phyloP scores from a whole-genome alignment of 1,140 invertebrate genomes.

The Drosophila varians region DNA sequence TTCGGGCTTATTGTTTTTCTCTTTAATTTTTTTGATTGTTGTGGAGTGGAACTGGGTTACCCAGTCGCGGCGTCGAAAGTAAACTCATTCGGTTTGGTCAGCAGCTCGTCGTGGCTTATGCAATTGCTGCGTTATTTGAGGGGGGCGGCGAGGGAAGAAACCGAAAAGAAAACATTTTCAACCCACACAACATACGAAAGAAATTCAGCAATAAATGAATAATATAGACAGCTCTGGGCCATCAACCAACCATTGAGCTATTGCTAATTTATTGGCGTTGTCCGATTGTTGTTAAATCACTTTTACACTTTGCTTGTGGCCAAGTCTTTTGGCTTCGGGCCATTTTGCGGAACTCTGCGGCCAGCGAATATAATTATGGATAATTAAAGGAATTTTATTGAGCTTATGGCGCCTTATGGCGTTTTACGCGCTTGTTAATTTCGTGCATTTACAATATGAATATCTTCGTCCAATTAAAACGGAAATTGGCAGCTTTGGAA shows the following conservation, averaged over 20 bases:
- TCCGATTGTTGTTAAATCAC: conserved; percentile 71
- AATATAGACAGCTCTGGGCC: conserved; percentile 56
- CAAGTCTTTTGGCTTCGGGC: conserved; percentile 9
- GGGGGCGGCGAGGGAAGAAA: neutral
- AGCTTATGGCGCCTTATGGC: conserved; percentile 38
- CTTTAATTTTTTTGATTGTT: conserved; percentile 40
- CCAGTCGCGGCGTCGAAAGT: conserved; percentile 61
- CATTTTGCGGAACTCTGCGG: conserved; percentile 62
- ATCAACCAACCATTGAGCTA: conserved; percentile 67
- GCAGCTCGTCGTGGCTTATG: conserved; percentile 50
- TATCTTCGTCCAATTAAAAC: conserved; percentile 31
- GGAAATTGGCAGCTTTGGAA: conserved; percentile 6
- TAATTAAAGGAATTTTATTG: conserved; percentile 71
- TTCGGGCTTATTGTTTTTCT: neutral
- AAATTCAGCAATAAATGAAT: conserved; percentile 40
- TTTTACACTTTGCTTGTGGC: conserved; percentile 66
- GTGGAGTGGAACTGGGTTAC: conserved; percentile 68
- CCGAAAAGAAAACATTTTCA: conserved; percentile 55
- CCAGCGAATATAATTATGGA: conserved; percentile 44
- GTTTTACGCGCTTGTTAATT: conserved; percentile 64
- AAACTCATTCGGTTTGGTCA: conserved; percentile 48
- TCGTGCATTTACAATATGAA: conserved; percentile 47
- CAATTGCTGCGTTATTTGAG: conserved; percentile 53
- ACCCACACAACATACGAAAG: conserved; percentile 46
- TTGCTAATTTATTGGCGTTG: conserved; percentile 72